phyloP scores from a whole-genome alignment of 2,113 vertebrate species.

The Paraplagusia blochii region DNA sequence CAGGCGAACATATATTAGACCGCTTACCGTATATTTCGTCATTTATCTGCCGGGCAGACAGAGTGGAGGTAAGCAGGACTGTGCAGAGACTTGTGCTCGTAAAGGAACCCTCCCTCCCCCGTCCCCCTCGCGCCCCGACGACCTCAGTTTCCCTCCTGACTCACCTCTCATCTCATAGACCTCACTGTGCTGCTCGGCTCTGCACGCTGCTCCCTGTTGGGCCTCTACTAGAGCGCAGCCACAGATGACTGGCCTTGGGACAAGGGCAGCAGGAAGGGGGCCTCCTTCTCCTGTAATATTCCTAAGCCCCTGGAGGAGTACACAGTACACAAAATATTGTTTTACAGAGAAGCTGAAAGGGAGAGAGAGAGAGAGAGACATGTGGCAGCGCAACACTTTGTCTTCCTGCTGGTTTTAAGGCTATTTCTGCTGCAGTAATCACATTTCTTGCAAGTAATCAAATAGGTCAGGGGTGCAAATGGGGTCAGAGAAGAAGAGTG shows the following conservation, averaged over 20 bases:
- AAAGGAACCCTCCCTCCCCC: conserved; percentile 20
- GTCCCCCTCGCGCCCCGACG: not conserved
- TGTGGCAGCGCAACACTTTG: conserved; percentile 6
- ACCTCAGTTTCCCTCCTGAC: conserved; percentile 41
- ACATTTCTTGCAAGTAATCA: not conserved
- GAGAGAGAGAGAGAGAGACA: not conserved
- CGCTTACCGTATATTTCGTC: conserved; percentile 46
- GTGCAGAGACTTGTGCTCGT: conserved; percentile 31
- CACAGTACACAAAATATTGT: conserved; percentile 37
- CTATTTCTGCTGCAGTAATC: not conserved
- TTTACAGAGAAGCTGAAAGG: conserved; percentile 14
- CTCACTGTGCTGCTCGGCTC: not conserved
- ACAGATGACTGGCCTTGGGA: conserved; percentile 59
- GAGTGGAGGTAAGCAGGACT: conserved; percentile 29
- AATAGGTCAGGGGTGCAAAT: not conserved
- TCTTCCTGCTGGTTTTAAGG: conserved; percentile 2
- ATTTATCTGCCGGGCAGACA: conserved; percentile 45
- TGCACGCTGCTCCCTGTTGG: conserved; percentile 30
- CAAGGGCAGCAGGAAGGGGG: conserved; percentile 53
- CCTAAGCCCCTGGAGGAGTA: conserved; percentile 37
- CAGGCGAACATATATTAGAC: conserved; percentile 50
- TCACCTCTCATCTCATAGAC: conserved; percentile 46
- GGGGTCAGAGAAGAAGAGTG: no score
- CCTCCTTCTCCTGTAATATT: conserved; percentile 16
- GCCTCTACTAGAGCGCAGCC: conserved; percentile 43